A percentile compares a stretch with the other conserved stretches of the same genome.
Evolutionary conservation across 2,888 invertebrate species (phyloP).

Genomic region (Dolichopus griseipennis): DNA sequence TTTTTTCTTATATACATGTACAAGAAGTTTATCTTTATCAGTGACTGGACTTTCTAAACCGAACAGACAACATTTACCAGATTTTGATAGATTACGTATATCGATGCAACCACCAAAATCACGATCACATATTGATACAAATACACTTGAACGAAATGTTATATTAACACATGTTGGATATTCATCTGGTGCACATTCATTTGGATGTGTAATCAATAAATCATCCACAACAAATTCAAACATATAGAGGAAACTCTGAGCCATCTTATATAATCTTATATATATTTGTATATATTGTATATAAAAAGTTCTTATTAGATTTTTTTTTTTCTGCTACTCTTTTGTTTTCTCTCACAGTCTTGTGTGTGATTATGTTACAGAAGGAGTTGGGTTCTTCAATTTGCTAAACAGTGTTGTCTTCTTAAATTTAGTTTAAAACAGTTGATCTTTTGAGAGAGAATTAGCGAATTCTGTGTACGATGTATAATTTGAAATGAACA

Average conservation of each 20-base stretch:
- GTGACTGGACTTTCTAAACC: slow-evolving; percentile 34
- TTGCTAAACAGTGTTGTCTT: no score
- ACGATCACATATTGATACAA: slow-evolving; percentile 36
- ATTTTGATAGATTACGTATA: slow-evolving; percentile 28
- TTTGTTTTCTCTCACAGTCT: no score
- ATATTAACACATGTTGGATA: slow-evolving; percentile 40
- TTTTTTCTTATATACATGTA: slow-evolving; percentile 38
- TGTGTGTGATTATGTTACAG: no score
- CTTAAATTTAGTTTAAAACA: no score
- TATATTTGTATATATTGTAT: no score
- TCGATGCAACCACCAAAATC: slow-evolving; percentile 35
- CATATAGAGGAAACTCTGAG: slow-evolving; percentile 38
- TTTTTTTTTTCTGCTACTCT: no score
- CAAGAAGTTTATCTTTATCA: slow-evolving; percentile 33
- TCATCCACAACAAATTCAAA: slow-evolving; percentile 41
- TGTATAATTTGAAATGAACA: no score
- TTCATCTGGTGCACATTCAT: slow-evolving; percentile 41
- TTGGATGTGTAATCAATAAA: slow-evolving; percentile 35
- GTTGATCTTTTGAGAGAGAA: no score
- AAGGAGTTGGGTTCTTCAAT: no score
- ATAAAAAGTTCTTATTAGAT: no score
- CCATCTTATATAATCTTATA: slow-evolving; percentile 22
- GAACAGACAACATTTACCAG: slow-evolving; percentile 38
- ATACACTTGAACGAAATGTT: slow-evolving; percentile 37
- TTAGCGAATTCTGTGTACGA: no score